Evolutionary conservation across 2,888 invertebrate species (phyloP).

Genomic region (Linnaemya tessellans): DNA sequence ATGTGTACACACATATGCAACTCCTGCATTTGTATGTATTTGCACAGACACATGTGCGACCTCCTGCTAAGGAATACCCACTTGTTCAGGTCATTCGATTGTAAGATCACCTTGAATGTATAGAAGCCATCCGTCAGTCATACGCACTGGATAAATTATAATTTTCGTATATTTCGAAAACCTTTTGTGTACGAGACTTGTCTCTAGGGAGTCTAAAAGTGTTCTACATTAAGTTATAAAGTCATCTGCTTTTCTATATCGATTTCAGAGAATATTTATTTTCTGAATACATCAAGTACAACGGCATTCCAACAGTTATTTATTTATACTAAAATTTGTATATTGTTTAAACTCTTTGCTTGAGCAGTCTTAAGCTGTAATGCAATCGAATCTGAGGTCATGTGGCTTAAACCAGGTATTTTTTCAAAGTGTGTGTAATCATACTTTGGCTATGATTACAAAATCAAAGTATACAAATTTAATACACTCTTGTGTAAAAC

Average conservation of each 20-base stretch:
- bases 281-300: too few relatives aligned
- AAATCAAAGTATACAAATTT: conserved; percentile 73
- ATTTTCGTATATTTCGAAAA: too few relatives aligned
- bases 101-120: too few relatives aligned
- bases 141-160: too few relatives aligned
- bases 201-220: too few relatives aligned
- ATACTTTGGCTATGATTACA: conserved; percentile 65
- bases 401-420: not conserved
- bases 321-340: too few relatives aligned
- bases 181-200: too few relatives aligned
- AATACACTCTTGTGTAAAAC: conserved; percentile 73
- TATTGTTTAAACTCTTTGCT: not conserved
- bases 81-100: not conserved
- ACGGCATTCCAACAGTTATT: too few relatives aligned
- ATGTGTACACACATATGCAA: not conserved
- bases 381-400: not conserved
- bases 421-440: conserved; percentile 9
- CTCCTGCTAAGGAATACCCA: not conserved
- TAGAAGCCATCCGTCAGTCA: too few relatives aligned
- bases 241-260: too few relatives aligned
- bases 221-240: too few relatives aligned
- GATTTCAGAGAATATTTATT: too few relatives aligned
- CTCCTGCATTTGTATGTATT: not conserved
- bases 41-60: not conserved
- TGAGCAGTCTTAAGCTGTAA: not conserved